phyloP scores from a whole-genome alignment of 2,113 vertebrate genomes.

The Dendrocopos noguchii region DNA sequence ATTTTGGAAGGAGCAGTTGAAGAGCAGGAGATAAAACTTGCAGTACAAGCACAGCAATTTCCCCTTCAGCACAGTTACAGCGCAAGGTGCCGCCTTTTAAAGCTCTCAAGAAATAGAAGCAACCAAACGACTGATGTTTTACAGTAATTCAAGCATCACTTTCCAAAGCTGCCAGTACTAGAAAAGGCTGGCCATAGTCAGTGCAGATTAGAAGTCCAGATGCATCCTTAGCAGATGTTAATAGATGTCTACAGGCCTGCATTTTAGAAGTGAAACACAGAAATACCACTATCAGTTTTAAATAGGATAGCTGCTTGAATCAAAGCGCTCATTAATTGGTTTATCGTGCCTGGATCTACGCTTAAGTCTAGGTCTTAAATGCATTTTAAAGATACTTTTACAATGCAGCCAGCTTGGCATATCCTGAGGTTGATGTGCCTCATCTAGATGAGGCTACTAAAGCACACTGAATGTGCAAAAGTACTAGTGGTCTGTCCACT shows the following conservation, averaged over 20 bases:
- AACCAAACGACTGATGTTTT: neutral
- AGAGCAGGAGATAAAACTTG: constrained; percentile 14
- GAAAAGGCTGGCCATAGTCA: neutral
- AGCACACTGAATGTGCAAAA: neutral
- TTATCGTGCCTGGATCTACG: neutral
- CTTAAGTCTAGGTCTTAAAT: neutral
- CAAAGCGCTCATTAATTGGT: neutral
- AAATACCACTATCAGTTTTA: neutral
- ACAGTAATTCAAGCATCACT: neutral
- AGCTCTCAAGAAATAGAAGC: neutral
- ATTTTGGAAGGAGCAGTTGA: neutral
- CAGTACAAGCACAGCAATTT: neutral
- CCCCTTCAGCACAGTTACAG: neutral
- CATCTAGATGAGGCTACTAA: neutral
- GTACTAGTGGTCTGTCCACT: neutral
- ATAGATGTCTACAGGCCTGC: neutral
- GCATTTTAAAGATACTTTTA: neutral
- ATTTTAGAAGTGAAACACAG: neutral
- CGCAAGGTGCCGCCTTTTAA: neutral
- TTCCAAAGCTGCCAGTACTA: neutral
- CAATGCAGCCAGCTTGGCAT: neutral
- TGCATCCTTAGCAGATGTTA: neutral
- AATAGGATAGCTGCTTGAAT: neutral
- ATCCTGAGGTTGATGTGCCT: neutral
- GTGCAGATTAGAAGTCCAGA: neutral